Evolutionary conservation across 64 coral and sea anemone species (phyloP).

Genomic region (Montipora cactus): DNA sequence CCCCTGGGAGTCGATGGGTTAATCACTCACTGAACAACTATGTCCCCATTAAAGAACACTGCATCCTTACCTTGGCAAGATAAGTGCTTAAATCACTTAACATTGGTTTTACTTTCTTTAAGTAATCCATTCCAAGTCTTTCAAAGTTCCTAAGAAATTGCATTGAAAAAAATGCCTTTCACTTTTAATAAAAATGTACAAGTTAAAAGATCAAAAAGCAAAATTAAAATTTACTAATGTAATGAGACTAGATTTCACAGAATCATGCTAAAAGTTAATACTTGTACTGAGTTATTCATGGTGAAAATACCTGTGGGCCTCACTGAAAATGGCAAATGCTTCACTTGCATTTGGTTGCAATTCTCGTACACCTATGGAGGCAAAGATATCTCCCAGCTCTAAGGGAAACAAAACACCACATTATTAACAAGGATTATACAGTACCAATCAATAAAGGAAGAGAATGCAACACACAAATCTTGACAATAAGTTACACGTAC

Average conservation of each 20-base stretch:
- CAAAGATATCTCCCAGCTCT: slow-evolving; percentile 99
- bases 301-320: slow-evolving; percentile 86
- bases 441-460: background rate
- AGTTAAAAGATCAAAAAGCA: background rate
- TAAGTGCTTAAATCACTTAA: slow-evolving; percentile 97
- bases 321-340: slow-evolving; percentile 95
- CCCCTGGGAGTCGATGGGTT: too few relatives aligned
- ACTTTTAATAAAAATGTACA: background rate
- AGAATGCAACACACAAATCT: too few relatives aligned
- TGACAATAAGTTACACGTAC: too few relatives aligned
- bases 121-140: slow-evolving; percentile 94
- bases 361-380: slow-evolving; percentile 96
- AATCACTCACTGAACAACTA: too few relatives aligned
- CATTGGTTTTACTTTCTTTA: slow-evolving; percentile 99
- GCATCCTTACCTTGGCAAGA: slow-evolving; percentile 82
- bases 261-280: background rate
- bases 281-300: background rate
- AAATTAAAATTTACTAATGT: background rate
- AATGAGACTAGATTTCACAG: background rate
- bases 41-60: background rate
- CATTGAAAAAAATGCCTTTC: background rate
- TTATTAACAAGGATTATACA: background rate
- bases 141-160: slow-evolving; percentile 87
- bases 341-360: slow-evolving; percentile 99
- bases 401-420: background rate